A percentile compares a stretch with the other conserved stretches of the same genome.
phyloP scores from a whole-genome alignment of 1,140 invertebrate species.

The Druon quercuslanigerum region DNA sequence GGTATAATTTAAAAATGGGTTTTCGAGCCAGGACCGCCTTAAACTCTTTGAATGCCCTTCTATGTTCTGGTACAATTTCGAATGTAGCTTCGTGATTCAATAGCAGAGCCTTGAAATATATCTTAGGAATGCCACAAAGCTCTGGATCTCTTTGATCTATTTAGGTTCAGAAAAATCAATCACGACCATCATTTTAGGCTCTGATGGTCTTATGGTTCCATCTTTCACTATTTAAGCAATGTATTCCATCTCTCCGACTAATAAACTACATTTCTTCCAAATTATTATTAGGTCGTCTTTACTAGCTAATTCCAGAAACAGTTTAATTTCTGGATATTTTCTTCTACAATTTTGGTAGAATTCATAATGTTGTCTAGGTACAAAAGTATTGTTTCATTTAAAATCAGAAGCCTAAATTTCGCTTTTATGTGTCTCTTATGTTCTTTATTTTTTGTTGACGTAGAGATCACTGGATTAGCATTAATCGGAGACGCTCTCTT shows the following conservation, averaged over 20 bases:
- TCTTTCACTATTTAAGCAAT: not conserved
- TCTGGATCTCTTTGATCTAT: not conserved
- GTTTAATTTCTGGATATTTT: not conserved
- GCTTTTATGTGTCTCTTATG: not conserved
- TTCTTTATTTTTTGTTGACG: no score
- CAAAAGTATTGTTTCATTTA: not conserved
- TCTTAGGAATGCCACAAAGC: not conserved
- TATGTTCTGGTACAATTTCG: not conserved
- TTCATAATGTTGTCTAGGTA: not conserved
- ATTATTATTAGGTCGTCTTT: not conserved
- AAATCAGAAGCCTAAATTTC: not conserved
- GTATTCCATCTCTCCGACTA: not conserved
- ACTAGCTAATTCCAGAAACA: not conserved
- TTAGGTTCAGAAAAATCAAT: not conserved
- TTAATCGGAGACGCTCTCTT: no score
- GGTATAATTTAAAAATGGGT: not conserved
- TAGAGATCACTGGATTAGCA: no score
- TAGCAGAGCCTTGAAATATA: not conserved
- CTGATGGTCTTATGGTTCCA: not conserved
- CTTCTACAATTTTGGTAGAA: not conserved
- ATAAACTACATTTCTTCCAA: not conserved
- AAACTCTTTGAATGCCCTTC: not conserved
- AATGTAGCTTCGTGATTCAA: not conserved
- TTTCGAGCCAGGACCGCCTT: not conserved
- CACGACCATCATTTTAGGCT: not conserved